A percentile compares a stretch with the other conserved stretches of the same genome.
These are phyloP conservation scores for Tuta absoluta DNA, from an alignment of 2,888 invertebrate genomes.

Conservation along the genomic window DNA sequence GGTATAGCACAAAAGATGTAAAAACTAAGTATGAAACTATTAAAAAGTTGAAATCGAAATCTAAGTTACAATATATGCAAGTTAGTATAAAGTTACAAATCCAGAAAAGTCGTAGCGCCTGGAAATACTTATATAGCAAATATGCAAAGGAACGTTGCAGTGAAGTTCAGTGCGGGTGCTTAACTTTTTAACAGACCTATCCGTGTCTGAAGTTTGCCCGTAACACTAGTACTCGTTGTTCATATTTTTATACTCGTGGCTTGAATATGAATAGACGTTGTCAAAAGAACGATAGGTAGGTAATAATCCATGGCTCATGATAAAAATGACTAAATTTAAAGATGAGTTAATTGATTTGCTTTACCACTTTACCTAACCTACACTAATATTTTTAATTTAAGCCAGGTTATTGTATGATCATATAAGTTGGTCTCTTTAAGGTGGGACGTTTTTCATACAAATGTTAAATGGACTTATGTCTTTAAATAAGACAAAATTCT, in stretches of 20 bases:
- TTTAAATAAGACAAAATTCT: no score
- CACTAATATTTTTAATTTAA: no score
- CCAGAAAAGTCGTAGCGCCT: slow-evolving; percentile 6
- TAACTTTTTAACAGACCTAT: slow-evolving; percentile 18
- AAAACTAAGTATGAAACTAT: not conserved
- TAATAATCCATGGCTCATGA: no score
- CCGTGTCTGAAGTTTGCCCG: slow-evolving; percentile 1
- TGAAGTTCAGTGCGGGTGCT: not conserved
- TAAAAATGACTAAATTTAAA: no score
- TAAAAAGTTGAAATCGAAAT: slow-evolving; percentile 14
- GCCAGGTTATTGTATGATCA: no score
- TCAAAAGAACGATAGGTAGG: not conserved
- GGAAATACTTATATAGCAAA: slow-evolving; percentile 1
- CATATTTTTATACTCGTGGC: not conserved
- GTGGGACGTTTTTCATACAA: no score
- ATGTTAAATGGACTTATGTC: no score
- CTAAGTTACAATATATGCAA: not conserved
- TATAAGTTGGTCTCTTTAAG: no score
- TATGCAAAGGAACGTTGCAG: slow-evolving; percentile 8
- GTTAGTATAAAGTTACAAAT: slow-evolving; percentile 14
- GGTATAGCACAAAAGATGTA: not conserved
- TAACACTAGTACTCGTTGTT: not conserved
- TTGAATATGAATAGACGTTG: not conserved
- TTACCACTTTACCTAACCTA: no score
- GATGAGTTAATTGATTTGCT: no score